Evolutionary conservation across 1,140 invertebrate species (phyloP).

Genomic region (Drosophila grimshawi): DNA sequence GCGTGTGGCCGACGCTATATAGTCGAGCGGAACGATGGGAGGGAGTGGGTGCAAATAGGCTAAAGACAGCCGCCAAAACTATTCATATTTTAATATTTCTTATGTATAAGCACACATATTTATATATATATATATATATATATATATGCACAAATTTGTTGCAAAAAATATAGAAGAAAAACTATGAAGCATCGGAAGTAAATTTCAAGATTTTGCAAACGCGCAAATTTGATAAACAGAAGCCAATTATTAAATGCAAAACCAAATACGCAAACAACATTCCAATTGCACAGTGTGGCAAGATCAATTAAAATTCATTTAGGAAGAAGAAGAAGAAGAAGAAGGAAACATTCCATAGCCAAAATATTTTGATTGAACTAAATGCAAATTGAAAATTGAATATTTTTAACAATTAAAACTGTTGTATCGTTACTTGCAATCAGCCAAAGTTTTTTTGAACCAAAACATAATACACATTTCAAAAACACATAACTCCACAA

Average conservation of each 20-base stretch:
- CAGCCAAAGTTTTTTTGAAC: too few species aligned
- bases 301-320: not conserved
- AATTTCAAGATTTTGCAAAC: conserved; percentile 5
- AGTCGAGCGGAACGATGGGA: not conserved
- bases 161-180: too few species aligned
- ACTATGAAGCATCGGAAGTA: not conserved
- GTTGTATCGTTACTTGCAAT: too few species aligned
- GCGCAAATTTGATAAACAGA: conserved; percentile 29
- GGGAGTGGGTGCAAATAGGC: not conserved
- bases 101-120: not conserved
- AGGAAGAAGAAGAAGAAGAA: too few species aligned
- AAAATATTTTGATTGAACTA: too few species aligned
- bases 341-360: too few species aligned
- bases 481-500: too few species aligned
- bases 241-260: conserved; percentile 44
- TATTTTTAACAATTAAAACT: too few species aligned
- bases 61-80: conserved; percentile 14
- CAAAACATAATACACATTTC: too few species aligned
- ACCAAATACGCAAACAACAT: conserved; percentile 37
- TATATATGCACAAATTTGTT: too few species aligned
- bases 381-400: too few species aligned
- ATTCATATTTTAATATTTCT: conserved; percentile 40
- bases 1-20: conserved; percentile 35
- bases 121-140: not conserved
- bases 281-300: conserved; percentile 34